A percentile compares a stretch with the other conserved stretches of the same genome.
These are phyloP conservation scores for Kryphioiulus occultus DNA, from an alignment of 2,888 invertebrate genomes.

Conservation along the genomic window DNA sequence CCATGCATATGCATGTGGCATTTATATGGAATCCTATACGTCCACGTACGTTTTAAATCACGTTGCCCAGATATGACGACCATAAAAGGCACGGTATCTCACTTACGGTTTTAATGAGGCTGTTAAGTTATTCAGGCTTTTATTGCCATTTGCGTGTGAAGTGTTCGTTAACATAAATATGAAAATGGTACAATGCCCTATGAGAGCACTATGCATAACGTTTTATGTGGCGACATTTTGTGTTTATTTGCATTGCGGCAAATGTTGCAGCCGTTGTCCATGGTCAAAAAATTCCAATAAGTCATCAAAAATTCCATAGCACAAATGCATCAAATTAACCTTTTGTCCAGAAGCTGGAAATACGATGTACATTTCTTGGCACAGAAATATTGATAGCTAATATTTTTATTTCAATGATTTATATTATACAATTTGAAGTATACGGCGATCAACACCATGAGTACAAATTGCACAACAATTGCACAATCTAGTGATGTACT, in stretches of 20 bases:
- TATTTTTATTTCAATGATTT: too few relatives aligned
- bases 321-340: background rate
- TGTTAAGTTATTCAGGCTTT: background rate
- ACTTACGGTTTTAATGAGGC: background rate
- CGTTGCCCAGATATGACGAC: background rate
- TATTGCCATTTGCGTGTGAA: constrained; percentile 8
- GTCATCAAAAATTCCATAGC: background rate
- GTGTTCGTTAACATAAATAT: background rate
- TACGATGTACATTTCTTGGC: background rate
- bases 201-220: background rate
- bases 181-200: constrained; percentile 15
- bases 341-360: background rate
- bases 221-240: background rate
- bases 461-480: too few relatives aligned
- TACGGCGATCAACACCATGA: too few relatives aligned
- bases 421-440: too few relatives aligned
- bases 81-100: background rate
- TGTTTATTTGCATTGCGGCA: background rate
- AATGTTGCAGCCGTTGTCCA: background rate
- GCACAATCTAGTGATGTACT: too few relatives aligned
- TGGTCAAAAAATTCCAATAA: background rate
- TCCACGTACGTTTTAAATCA: background rate
- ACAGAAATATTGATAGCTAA: background rate
- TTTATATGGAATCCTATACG: background rate
- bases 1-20: background rate